Percentiles rank a stretch among this genome's conserved stretches.
Conservation (phyloP, 2,797 vertebrate species). For the Aeoliscus strigatus region DNA sequence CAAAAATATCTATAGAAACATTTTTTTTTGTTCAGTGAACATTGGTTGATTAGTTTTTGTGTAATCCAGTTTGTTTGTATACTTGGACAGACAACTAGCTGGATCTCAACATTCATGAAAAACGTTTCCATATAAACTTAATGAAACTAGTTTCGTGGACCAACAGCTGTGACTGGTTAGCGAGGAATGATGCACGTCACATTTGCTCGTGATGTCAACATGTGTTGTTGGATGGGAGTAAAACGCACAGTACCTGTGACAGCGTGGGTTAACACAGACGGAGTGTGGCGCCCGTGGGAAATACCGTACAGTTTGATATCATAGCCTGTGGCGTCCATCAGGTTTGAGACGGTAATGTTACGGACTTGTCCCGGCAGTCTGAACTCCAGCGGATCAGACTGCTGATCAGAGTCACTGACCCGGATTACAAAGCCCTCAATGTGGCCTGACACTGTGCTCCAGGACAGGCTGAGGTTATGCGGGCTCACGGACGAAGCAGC, state of each 20-base stretch:
- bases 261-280: constrained; percentile 78
- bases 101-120: too few relatives aligned
- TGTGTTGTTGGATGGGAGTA: too few relatives aligned
- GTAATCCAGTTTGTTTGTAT: too few relatives aligned
- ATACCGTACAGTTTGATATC: constrained; percentile 79
- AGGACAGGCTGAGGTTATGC: constrained; percentile 84
- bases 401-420: constrained; percentile 73
- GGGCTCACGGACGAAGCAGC: constrained; percentile 76
- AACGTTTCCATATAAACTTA: background rate
- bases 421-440: constrained; percentile 81
- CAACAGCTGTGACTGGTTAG: background rate
- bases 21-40: too few relatives aligned
- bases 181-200: constrained; percentile 15
- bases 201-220: constrained; percentile 22
- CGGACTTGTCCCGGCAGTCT: constrained; percentile 68
- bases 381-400: constrained; percentile 75
- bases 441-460: constrained; percentile 77
- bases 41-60: too few relatives aligned
- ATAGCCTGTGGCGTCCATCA: constrained; percentile 81
- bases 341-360: constrained; percentile 74
- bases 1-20: too few relatives aligned
- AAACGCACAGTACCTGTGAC: constrained; percentile 91
- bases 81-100: too few relatives aligned
- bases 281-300: constrained; percentile 73
- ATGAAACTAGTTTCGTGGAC: background rate